These are phyloP conservation scores for Gouania willdenowi DNA, from an alignment of 2,797 vertebrate species.

Conservation along the genomic window DNA sequence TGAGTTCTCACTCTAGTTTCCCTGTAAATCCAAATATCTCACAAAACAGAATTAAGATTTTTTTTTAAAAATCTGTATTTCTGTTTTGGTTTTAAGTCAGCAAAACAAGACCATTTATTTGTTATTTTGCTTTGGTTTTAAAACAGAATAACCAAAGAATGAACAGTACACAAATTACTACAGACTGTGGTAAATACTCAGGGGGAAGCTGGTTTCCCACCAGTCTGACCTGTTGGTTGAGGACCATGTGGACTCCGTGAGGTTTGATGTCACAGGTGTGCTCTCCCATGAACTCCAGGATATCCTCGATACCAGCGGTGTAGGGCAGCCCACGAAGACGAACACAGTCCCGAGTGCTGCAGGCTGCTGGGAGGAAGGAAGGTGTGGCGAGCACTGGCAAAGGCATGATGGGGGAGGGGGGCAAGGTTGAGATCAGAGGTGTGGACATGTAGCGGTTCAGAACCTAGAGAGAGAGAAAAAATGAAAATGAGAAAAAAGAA, in stretches of 20 bases:
- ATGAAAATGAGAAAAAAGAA: neutral
- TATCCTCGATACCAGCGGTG: conserved; percentile 91
- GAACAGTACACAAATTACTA: too few species aligned
- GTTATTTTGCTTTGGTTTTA: too few species aligned
- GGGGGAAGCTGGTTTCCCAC: neutral
- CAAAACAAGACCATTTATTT: too few species aligned
- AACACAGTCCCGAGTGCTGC: conserved; percentile 83
- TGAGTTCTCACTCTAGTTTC: too few species aligned
- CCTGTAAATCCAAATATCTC: too few species aligned
- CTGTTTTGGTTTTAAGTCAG: too few species aligned
- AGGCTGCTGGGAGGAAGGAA: conserved; percentile 81
- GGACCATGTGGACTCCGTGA: conserved; percentile 96
- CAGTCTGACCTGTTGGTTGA: conserved; percentile 89
- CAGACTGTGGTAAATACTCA: too few species aligned
- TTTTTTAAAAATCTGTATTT: too few species aligned
- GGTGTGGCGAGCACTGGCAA: conserved; percentile 78
- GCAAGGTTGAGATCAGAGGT: conserved; percentile 88
- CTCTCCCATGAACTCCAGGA: conserved; percentile 93
- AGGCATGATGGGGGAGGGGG: conserved; percentile 83
- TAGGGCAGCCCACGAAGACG: conserved; percentile 91
- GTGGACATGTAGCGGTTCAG: conserved; percentile 92
- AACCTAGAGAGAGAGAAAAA: conserved; percentile 74
- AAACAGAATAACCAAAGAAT: too few species aligned
- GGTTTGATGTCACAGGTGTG: conserved; percentile 91
- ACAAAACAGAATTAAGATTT: too few species aligned